Percentiles rank a stretch among this genome's conserved stretches.
These are phyloP conservation scores for Rhingia campestris DNA, from an alignment of 2,888 invertebrate genomes.

Conservation along the genomic window DNA sequence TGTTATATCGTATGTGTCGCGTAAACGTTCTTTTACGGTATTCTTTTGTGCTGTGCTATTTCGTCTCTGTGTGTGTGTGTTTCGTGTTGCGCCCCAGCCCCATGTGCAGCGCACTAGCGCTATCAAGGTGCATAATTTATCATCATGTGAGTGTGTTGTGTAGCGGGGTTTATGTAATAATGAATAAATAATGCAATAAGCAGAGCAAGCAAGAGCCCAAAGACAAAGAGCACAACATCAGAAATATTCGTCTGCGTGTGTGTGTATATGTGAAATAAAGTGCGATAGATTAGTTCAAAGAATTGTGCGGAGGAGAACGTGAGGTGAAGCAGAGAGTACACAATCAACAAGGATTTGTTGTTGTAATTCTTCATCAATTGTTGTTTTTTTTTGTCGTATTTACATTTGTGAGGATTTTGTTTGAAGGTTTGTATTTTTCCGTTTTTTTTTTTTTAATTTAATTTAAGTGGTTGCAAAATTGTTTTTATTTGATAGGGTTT, in stretches of 20 bases:
- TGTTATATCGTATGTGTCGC: conserved; percentile 11
- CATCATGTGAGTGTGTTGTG: conserved; percentile 58
- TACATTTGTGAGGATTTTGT: conserved; percentile 50
- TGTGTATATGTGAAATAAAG: conserved; percentile 15
- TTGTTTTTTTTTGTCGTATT: conserved; percentile 15
- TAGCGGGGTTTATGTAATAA: conserved; percentile 72
- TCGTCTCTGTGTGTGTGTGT: conserved; percentile 8
- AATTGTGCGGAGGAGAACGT: conserved; percentile 4
- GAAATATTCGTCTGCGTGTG: conserved; percentile 22
- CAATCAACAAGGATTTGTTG: conserved; percentile 48
- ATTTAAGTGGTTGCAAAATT: conserved; percentile 4
- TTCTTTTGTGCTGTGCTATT: conserved; percentile 63
- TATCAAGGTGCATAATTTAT: conserved; percentile 74
- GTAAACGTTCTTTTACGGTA: conserved; percentile 65
- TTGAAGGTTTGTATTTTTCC: conserved; percentile 57
- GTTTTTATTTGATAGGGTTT: not conserved
- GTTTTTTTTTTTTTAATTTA: not conserved
- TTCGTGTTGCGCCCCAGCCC: conserved; percentile 23
- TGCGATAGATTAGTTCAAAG: conserved; percentile 2
- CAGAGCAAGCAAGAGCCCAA: conserved; percentile 55
- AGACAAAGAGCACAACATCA: conserved; percentile 58
- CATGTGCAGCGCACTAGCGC: conserved; percentile 60
- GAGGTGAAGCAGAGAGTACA: not conserved
- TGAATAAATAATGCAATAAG: conserved; percentile 74
- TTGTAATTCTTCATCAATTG: conserved; percentile 2